phyloP scores from a whole-genome alignment of 2,797 vertebrate genomes.

The Phoxinus dragarum region DNA sequence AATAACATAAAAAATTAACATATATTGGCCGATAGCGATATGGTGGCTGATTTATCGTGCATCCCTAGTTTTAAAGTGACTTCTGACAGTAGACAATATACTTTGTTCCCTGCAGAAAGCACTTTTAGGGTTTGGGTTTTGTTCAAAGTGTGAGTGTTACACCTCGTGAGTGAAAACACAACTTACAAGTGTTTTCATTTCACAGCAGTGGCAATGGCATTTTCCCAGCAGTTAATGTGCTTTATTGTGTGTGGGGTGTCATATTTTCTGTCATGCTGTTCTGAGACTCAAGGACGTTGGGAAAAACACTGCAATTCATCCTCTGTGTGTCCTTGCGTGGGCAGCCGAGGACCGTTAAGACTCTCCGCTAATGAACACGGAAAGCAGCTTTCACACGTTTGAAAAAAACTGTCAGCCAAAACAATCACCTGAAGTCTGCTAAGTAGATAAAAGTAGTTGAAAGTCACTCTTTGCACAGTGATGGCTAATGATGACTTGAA shows the following conservation, averaged over 20 bases:
- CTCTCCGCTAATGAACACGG: conserved; percentile 18
- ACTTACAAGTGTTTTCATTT: background rate
- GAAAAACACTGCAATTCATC: conserved; percentile 39
- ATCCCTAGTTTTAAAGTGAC: no score
- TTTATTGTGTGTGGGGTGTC: conserved; percentile 36
- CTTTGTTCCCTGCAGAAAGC: no score
- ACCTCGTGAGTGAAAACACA: background rate
- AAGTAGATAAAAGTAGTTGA: conserved; percentile 3
- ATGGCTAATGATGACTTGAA: background rate
- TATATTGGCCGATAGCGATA: no score
- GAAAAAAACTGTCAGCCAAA: conserved; percentile 18
- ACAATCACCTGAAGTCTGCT: background rate
- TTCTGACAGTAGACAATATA: no score
- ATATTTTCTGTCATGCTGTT: conserved; percentile 22
- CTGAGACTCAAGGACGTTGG: conserved; percentile 24
- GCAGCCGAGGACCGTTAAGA: conserved; percentile 12
- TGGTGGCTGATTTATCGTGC: no score
- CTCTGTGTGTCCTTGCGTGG: conserved; percentile 40
- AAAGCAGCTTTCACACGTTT: conserved; percentile 4
- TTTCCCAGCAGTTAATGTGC: conserved; percentile 35
- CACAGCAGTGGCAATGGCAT: conserved; percentile 29
- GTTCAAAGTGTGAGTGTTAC: background rate
- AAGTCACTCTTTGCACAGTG: background rate
- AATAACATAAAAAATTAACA: no score
- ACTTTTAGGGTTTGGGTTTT: no score